Evolutionary conservation across 2,888 invertebrate species (phyloP).

Genomic region (Drosophila anomelani): DNA sequence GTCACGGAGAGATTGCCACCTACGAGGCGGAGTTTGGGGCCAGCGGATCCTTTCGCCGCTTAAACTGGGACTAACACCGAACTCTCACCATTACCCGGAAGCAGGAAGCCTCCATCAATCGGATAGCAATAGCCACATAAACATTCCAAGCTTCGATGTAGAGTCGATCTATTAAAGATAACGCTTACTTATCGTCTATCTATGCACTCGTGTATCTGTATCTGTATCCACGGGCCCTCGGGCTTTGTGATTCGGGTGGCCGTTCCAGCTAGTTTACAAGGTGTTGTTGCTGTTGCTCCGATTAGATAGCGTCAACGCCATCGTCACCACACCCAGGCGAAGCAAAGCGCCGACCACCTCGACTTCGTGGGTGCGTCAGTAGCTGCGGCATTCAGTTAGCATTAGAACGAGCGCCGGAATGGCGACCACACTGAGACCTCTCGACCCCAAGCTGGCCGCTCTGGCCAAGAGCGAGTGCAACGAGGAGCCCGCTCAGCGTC

Average conservation of each 20-base stretch:
- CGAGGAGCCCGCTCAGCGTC: slow-evolving; percentile 58
- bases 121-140: slow-evolving; percentile 16
- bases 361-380: slow-evolving; percentile 25
- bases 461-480: slow-evolving; percentile 72
- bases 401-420: slow-evolving; percentile 49
- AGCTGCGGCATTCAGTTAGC: slow-evolving; percentile 44
- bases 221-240: slow-evolving; percentile 17
- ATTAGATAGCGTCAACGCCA: slow-evolving; percentile 35
- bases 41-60: slow-evolving; percentile 73
- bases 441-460: slow-evolving; percentile 53
- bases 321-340: slow-evolving; percentile 4
- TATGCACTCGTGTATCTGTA: slow-evolving; percentile 45
- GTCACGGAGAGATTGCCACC: slow-evolving; percentile 62
- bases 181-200: slow-evolving; percentile 49
- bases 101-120: not conserved
- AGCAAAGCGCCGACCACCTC: not conserved
- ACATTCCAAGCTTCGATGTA: slow-evolving; percentile 43
- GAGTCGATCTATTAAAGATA: slow-evolving; percentile 74
- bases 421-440: slow-evolving; percentile 50
- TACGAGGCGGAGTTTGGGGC: slow-evolving; percentile 80
- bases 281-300: slow-evolving; percentile 36
- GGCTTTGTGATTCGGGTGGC: slow-evolving; percentile 19
- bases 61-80: slow-evolving; percentile 71
- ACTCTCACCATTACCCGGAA: slow-evolving; percentile 12
- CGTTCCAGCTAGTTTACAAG: slow-evolving; percentile 46